Evolutionary conservation across 2,113 vertebrate species (phyloP).

Genomic region (Paracanthobrama guichenoti): DNA sequence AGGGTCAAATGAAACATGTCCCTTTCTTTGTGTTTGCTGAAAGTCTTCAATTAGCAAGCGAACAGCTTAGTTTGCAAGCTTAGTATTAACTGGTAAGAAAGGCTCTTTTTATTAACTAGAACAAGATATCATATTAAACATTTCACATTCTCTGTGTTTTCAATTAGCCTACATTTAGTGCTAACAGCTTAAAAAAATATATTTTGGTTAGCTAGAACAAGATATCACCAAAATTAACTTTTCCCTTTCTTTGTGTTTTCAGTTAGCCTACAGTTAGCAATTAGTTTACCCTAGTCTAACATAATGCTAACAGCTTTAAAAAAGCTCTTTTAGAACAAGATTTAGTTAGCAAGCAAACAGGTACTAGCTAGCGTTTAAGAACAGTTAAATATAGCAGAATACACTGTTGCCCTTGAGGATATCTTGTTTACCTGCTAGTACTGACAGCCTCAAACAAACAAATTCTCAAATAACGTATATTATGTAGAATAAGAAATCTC

Average conservation of each 20-base stretch:
- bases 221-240: too few species aligned
- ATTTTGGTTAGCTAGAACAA: neutral
- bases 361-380: neutral
- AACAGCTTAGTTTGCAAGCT: neutral
- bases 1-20: neutral
- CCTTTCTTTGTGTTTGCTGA: neutral
- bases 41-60: neutral
- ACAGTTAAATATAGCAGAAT: neutral
- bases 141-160: neutral
- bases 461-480: neutral
- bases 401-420: neutral
- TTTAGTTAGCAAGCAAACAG: neutral
- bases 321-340: neutral
- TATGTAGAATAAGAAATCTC: neutral
- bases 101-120: neutral
- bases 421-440: neutral
- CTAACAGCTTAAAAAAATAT: neutral
- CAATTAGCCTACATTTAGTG: neutral
- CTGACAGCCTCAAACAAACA: neutral
- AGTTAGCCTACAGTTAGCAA: neutral
- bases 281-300: neutral
- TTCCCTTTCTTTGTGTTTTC: neutral
- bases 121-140: neutral
- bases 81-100: neutral
- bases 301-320: neutral